Evolutionary conservation across 2,797 vertebrate species (phyloP).

Genomic region (Micropoecilia bifurca): DNA sequence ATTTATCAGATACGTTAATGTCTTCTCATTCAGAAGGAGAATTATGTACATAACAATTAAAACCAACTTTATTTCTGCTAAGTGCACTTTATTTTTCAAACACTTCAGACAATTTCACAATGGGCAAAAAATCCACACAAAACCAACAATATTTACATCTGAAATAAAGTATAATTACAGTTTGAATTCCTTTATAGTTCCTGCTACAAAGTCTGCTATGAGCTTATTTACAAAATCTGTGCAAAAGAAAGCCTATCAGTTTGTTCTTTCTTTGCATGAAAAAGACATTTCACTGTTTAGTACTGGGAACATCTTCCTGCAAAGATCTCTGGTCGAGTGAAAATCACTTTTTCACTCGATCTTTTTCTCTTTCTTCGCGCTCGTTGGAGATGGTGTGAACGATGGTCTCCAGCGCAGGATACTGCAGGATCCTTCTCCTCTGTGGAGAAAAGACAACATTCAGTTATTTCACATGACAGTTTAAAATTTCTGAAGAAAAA

Average conservation of each 20-base stretch:
- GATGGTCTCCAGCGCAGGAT: constrained; percentile 81
- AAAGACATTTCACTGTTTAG: constrained; percentile 8
- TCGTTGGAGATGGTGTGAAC: constrained; percentile 73
- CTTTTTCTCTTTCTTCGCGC: constrained; percentile 65
- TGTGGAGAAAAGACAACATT: constrained; percentile 47
- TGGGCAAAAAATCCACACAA: constrained; percentile 23
- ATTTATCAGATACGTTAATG: constrained; percentile 45
- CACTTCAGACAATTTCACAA: constrained; percentile 23
- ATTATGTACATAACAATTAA: constrained; percentile 43
- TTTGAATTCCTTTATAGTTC: constrained; percentile 17
- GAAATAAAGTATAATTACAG: constrained; percentile 19
- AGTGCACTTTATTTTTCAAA: constrained; percentile 50
- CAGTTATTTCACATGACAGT: background rate
- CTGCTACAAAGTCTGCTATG: constrained; percentile 66
- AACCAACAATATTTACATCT: constrained; percentile 42
- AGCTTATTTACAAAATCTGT: constrained; percentile 57
- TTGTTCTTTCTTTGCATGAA: background rate
- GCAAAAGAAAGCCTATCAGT: constrained; percentile 38
- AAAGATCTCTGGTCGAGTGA: background rate
- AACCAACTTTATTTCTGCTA: constrained; percentile 36
- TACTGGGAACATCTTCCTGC: constrained; percentile 9
- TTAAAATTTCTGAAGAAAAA: background rate
- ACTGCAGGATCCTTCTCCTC: constrained; percentile 77
- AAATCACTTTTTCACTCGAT: constrained; percentile 31
- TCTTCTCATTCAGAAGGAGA: constrained; percentile 14